These are phyloP conservation scores for Penaeus monodon DNA, from an alignment of 2,888 invertebrate species.

Conservation along the genomic window DNA sequence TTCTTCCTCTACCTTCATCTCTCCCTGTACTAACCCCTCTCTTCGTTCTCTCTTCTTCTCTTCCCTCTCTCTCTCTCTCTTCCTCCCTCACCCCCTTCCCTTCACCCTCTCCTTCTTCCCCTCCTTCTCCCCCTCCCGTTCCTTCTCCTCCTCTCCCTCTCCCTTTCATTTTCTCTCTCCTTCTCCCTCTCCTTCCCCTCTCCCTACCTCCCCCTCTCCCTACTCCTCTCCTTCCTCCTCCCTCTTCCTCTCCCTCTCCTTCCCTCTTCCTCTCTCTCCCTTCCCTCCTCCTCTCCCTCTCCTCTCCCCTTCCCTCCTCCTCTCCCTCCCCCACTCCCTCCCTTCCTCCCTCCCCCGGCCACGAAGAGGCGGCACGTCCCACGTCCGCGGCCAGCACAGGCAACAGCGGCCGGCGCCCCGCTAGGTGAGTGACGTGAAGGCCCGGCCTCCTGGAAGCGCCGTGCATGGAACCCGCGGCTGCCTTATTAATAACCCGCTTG, in stretches of 20 bases:
- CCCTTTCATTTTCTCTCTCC: neutral
- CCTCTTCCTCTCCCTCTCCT: neutral
- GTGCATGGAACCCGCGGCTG: constrained; percentile 2
- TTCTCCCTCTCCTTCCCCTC: neutral
- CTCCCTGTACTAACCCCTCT: neutral
- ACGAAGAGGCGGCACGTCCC: neutral
- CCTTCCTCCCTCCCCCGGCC: neutral
- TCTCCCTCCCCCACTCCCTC: neutral
- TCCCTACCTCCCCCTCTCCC: neutral
- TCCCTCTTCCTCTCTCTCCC: neutral
- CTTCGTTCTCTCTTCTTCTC: neutral
- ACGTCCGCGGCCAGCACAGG: no score
- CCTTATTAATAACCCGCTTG: constrained; percentile 5
- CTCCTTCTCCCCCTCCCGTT: neutral
- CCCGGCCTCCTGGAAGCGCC: neutral
- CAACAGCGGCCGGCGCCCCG: no score
- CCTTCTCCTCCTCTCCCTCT: neutral
- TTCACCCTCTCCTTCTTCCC: neutral
- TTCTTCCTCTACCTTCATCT: neutral
- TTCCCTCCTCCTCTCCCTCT: neutral
- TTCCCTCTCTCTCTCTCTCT: neutral
- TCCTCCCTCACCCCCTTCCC: neutral
- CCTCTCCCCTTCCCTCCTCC: neutral
- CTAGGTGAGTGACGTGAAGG: no score
- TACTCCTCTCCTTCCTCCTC: neutral